Percentiles rank a stretch among this genome's conserved stretches.
Evolutionary conservation across 2,888 invertebrate species (phyloP).

Genomic region (Drosophila melanosoma): DNA sequence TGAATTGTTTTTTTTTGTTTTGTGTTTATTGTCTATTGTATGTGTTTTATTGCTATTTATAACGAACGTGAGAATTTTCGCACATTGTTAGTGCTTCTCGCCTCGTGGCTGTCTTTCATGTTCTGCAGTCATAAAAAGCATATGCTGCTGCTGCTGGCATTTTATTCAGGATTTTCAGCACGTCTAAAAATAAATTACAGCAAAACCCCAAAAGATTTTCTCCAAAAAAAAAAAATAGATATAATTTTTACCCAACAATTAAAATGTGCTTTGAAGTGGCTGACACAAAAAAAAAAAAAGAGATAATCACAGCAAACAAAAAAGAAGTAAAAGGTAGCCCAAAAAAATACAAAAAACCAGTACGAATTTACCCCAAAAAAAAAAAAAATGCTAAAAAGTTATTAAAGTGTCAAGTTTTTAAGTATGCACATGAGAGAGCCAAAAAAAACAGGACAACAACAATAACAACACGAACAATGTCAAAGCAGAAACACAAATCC

Average conservation of each 20-base stretch:
- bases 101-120: slow-evolving; percentile 58
- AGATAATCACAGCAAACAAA: not conserved
- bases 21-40: slow-evolving; percentile 47
- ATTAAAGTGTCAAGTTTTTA: slow-evolving; percentile 78
- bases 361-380: slow-evolving; percentile 6
- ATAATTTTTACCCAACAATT: slow-evolving; percentile 63
- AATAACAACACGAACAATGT: slow-evolving; percentile 29
- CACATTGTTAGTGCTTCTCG: slow-evolving; percentile 59
- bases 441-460: slow-evolving; percentile 11
- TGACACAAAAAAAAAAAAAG: slow-evolving; percentile 19
- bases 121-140: slow-evolving; percentile 65
- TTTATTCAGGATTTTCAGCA: slow-evolving; percentile 45
- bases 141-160: slow-evolving; percentile 68
- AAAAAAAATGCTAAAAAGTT: slow-evolving; percentile 61
- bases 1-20: slow-evolving; percentile 70
- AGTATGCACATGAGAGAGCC: slow-evolving; percentile 59
- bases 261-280: slow-evolving; percentile 65
- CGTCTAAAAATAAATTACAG: slow-evolving; percentile 58
- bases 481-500: slow-evolving; percentile 74
- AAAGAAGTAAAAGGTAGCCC: not conserved
- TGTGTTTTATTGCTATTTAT: slow-evolving; percentile 68
- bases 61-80: slow-evolving; percentile 77
- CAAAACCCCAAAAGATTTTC: slow-evolving; percentile 7
- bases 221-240: slow-evolving; percentile 35
- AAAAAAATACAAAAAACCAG: slow-evolving; percentile 8